Base-by-base conservation (phyloP, 2,888 invertebrate species). In the Clostera curtula region DNA sequence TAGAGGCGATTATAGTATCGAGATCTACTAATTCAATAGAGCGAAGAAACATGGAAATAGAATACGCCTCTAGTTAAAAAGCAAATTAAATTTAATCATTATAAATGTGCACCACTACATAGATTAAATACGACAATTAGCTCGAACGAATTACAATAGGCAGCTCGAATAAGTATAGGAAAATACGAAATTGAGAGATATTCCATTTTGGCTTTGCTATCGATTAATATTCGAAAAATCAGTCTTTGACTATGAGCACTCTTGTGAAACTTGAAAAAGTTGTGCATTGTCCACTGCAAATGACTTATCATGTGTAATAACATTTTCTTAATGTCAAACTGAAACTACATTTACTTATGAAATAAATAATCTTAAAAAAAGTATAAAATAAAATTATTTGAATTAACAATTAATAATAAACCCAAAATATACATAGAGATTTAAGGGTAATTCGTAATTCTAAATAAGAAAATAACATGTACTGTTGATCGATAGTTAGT, bases 171-270 rank as follows among this genome's bases (percentile, higher is more conserved):
- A 51, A 36, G 43, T 41, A 41, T 52, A 35, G 31, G 31, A 43
- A 42, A 45, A 40, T 45, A 36, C 31, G 33, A 56, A 53, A 51
- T 42, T 48, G 49, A 51, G 55, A 54, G 40, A 48, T 40, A 44
- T 47, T 51, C 39, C 29, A 43, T 52, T 65, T 73, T 65, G 69
- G 65, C 64, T 44, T 55, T 36, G 12, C 10, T 13, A 36, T 38
- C 41, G 46, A 34, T 35, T 40, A 41, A 41, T 49, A 49, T 63
- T 63, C 52, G 56, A 67, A 68, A 70, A 75, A 76, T 80, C 82
- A 82, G 82, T 82, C 82, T 82, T 80, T 61, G 59, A 70, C 60
- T 56, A 71, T 74, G 76, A 79, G 77, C 79, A 68, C 74, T 62
- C 43, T 44, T 36, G 44, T 47, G 49, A 39, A 41, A 37, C 49